A percentile compares a stretch with the other conserved stretches of the same genome.
These are phyloP conservation scores for Eleginops maclovinus DNA, from an alignment of 2,113 vertebrate species.

Conservation along the genomic window DNA sequence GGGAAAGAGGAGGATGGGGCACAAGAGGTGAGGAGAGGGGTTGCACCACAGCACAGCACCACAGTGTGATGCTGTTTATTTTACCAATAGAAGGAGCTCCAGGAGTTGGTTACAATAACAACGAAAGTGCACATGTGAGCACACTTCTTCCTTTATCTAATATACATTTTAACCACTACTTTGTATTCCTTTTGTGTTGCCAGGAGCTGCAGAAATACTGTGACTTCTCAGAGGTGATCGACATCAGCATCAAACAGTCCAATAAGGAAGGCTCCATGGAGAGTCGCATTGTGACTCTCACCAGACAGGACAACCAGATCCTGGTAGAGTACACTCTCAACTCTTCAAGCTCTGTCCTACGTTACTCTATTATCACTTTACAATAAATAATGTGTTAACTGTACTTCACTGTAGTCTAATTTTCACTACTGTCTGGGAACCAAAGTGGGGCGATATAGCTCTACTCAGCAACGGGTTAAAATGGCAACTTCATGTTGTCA, in stretches of 20 bases:
- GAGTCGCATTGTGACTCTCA: conserved; percentile 94
- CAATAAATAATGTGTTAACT: too few relatives aligned
- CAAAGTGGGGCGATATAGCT: not conserved
- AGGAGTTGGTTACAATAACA: conserved; percentile 11
- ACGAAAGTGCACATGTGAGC: not conserved
- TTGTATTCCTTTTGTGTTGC: conserved; percentile 26
- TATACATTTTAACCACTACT: not conserved
- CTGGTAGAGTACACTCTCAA: conserved; percentile 82
- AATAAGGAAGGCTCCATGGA: conserved; percentile 92
- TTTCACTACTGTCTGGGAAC: not conserved
- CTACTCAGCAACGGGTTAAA: not conserved
- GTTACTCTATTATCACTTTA: not conserved
- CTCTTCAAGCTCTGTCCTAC: not conserved
- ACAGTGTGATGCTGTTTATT: conserved; percentile 1
- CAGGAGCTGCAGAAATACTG: conserved; percentile 94
- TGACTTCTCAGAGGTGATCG: conserved; percentile 96
- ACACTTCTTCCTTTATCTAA: not conserved
- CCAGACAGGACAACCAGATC: conserved; percentile 92
- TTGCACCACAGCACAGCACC: conserved; percentile 1
- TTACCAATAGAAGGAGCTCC: conserved; percentile 50
- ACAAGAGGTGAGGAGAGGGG: conserved; percentile 68
- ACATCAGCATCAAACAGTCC: conserved; percentile 96
- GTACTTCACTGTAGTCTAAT: not conserved
- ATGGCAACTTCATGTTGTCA: not conserved
- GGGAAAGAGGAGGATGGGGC: conserved; percentile 83